These are phyloP conservation scores for Xenops minutus DNA, from an alignment of 2,797 vertebrate species.

Conservation along the genomic window DNA sequence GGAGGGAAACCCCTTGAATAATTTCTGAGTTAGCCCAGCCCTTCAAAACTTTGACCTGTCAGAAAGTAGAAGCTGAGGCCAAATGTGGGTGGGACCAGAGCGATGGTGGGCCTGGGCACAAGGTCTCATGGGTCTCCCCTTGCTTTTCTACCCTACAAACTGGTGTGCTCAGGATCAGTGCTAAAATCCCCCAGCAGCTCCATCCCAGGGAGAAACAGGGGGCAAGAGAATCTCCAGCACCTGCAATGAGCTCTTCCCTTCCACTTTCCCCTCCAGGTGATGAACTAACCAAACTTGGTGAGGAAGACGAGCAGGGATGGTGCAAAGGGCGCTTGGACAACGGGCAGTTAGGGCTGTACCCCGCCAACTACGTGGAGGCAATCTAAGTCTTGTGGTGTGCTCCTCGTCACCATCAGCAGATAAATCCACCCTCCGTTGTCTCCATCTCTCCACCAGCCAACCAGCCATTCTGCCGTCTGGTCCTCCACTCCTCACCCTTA, in stretches of 20 bases:
- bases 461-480: conserved; percentile 56
- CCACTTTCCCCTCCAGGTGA: conserved; percentile 81
- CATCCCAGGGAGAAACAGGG: not conserved
- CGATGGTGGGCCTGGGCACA: accelerated
- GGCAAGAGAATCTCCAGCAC: not conserved
- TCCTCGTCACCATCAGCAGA: conserved; percentile 48
- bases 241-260: not conserved
- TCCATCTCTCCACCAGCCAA: conserved; percentile 56
- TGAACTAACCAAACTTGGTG: conserved; percentile 93
- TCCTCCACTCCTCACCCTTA: conserved; percentile 78
- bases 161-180: not conserved
- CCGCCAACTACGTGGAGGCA: conserved; percentile 96
- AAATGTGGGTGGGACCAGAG: accelerated
- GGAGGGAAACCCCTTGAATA: not conserved
- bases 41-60: not conserved
- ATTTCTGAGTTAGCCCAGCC: not conserved
- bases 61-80: not conserved
- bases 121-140: not conserved
- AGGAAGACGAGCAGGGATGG: conserved; percentile 98
- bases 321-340: conserved; percentile 96
- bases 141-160: not conserved
- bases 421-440: conserved; percentile 42
- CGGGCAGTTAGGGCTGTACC: conserved; percentile 93
- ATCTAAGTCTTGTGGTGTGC: conserved; percentile 81
- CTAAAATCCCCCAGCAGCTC: not conserved